Base-by-base conservation (phyloP, 2,797 vertebrate genomes). In the Nannoperca australis region DNA sequence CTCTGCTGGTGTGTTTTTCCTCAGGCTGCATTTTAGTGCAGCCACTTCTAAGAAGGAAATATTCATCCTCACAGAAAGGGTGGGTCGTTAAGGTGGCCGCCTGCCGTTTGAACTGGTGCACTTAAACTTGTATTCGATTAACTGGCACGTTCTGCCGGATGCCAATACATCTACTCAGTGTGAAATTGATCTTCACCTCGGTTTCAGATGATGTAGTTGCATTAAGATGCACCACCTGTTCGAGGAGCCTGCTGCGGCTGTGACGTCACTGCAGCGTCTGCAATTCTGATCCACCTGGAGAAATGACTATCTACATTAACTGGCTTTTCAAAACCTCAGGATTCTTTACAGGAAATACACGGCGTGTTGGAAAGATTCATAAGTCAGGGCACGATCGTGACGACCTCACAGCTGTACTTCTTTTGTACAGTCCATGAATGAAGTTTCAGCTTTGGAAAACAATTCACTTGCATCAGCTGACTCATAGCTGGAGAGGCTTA, bases 291-390 rank as follows among this genome's bases (percentile, higher is more conserved):
- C 32, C 10, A 38, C 10, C 11, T 10, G 59, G 71, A 81, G 50
- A 62, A 67, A 56, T 54, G 9, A 65, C 58, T 58, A 17, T 50
- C 60, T 44, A 53, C 69, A n/a, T 45, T 45, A 65, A 36, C 30
- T 36, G 70, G 30, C 50, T 50, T 6, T 5, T 71, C 54, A 34
- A 32, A 5, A 0, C 8, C 45, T 54, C 2, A 1, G 18, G 54
- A 50, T 53, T 66, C 49, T 69, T 50, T 36, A 34, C 12, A 64
- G 36, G 63, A 70, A 56, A 54, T 44, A 12, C n/a, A 8, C 24
- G 7, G 50, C 22, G n/a, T 34, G 7, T 13, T 18, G 63, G 66
- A 59, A 22, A 67, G 64, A 63, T 0, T 24, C 0, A 36, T n/a
- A 55, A 81, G 53, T 76, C 68, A 6, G 20, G 14, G 22, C 17